Percentiles rank a stretch among this genome's conserved stretches.
phyloP scores from a whole-genome alignment of 2,888 invertebrate genomes.

The Lampropteryx suffumata region DNA sequence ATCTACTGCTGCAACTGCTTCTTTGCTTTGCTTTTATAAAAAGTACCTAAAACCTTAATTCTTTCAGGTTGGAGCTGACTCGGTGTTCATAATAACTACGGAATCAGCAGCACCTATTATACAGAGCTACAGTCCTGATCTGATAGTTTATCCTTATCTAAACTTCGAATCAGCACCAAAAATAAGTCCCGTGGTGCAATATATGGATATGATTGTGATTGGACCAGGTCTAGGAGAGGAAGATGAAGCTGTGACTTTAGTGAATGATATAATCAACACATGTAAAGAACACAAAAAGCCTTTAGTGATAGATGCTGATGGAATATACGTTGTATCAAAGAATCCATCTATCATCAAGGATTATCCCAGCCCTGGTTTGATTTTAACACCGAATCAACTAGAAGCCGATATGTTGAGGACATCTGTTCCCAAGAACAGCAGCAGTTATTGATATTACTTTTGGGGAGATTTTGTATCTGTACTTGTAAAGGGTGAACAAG shows the following conservation, averaged over 20 bases:
- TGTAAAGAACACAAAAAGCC: conserved; percentile 87
- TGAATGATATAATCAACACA: conserved; percentile 84
- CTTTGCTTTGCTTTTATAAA: no score
- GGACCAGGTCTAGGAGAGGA: conserved; percentile 96
- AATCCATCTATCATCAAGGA: conserved; percentile 86
- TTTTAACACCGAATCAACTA: conserved; percentile 93
- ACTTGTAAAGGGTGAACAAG: conserved; percentile 64
- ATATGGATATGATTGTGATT: conserved; percentile 92
- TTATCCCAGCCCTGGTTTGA: conserved; percentile 85
- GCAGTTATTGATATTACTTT: conserved; percentile 73
- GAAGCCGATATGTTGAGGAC: conserved; percentile 90
- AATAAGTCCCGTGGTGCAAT: conserved; percentile 88
- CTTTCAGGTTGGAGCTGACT: conserved; percentile 90
- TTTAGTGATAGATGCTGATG: conserved; percentile 95
- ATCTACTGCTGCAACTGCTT: no score
- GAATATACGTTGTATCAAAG: conserved; percentile 87
- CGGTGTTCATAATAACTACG: conserved; percentile 95
- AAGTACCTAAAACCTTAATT: no score
- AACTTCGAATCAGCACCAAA: conserved; percentile 85
- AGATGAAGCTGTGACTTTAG: conserved; percentile 81
- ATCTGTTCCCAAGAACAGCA: conserved; percentile 57
- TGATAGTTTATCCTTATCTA: conserved; percentile 96
- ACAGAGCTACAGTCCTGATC: conserved; percentile 97
- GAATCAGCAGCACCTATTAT: conserved; percentile 93
- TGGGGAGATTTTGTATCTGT: conserved; percentile 79